Evolutionary conservation across 2,888 invertebrate species (phyloP), one percentile per base, ranked within the genome.

Genomic region (Microchrysa polita): DNA sequence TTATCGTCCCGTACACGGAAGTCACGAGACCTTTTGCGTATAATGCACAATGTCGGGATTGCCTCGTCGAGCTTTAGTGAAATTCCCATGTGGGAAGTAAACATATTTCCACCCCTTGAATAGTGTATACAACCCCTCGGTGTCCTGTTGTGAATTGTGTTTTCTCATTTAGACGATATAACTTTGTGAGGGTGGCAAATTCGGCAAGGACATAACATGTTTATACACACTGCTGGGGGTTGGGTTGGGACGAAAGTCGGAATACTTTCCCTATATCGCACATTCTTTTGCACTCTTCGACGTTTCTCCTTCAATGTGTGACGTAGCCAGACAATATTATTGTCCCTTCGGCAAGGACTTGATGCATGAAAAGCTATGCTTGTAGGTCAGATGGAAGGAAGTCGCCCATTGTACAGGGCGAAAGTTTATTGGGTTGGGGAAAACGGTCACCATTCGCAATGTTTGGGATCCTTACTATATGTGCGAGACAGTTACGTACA

Each of bases 81-180:
- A 65, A 65, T 65, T 65, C 65, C 65, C 65, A 65, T 65, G 65
- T 34, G 65, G 22, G 48, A 27, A 4, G 34, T 22, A 20, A 65
- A 18, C n/a, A n/a, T 23, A 60, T 60, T 14, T 60, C 27, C 60
- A 60, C 14, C 42, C 61, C 61, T 42, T 23, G 42, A 9, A 40
- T 52, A 10, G 16, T 16, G n/a, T 52, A 4, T n/a, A 48, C 48
- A 48, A 12, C 27, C 61, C 40, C 40, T 61, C 16, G 23, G 23
- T 16, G n/a, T 55, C 1, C 61, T 61, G 16, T 40, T 61, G 12
- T n/a, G n/a, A n/a, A n/a, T n/a, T n/a, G n/a, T 16, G 40, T 7
- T 34, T 34, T 27, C 5, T n/a, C 40, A 20, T 16, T n/a, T 27
- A 59, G 23, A n/a, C n/a, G 59, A 14, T 10, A 9, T 9, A 55